Percentiles rank a stretch among this genome's conserved stretches.
Evolutionary conservation across 2,797 vertebrate genomes (phyloP).

Genomic region (Hemitrygon akajei): DNA sequence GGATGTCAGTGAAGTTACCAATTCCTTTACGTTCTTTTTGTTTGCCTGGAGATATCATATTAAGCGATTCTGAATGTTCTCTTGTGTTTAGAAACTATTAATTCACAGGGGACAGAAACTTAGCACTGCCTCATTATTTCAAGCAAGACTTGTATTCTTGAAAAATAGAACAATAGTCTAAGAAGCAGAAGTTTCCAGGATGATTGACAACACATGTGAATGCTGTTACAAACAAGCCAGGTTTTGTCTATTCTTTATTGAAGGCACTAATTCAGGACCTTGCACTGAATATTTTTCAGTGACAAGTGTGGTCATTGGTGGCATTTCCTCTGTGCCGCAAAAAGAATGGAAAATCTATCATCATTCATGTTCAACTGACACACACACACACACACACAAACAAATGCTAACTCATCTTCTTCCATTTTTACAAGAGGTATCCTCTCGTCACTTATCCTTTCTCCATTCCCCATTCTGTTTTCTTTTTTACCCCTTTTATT

Average conservation of each 20-base stretch:
- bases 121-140: not conserved
- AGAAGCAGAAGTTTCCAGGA: not conserved
- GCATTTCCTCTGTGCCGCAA: not conserved
- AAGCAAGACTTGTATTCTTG: conserved; percentile 21
- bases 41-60: conserved; percentile 10
- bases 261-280: not conserved
- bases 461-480: too few species aligned
- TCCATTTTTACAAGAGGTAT: not conserved
- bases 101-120: conserved; percentile 4
- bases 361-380: not conserved
- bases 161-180: not conserved
- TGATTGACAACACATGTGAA: not conserved
- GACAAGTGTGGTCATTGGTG: not conserved
- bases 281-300: not conserved
- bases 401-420: not conserved
- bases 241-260: conserved; percentile 1
- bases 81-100: not conserved
- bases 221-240: not conserved
- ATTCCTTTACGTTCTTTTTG: not conserved
- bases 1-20: not conserved
- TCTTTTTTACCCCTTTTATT: too few species aligned
- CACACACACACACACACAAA: too few species aligned
- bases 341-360: not conserved
- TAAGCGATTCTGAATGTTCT: not conserved
- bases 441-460: not conserved